Base-by-base conservation (phyloP, 2,888 invertebrate species). In the Eumerus sabulonum region DNA sequence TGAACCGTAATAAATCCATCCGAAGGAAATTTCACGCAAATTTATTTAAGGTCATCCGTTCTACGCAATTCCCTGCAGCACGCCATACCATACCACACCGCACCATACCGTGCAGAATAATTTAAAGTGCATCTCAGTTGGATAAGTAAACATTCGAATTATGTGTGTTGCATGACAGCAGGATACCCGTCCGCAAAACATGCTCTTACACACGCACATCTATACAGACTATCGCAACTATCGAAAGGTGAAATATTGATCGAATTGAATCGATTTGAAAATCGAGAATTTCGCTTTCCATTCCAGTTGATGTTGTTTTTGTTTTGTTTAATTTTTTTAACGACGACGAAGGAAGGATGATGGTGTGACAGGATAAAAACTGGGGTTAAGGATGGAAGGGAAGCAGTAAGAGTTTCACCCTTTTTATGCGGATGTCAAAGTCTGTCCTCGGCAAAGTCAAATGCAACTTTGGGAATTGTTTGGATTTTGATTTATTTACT, bases 381-480 rank as follows among this genome's bases (percentile, higher is more conserved):
- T 81, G 56, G 13, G 16, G 38, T 56, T 60, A 57, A 4, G 27
- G 7, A 27, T 27, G 27, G 27, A 27, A 27, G 42, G 68, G 51
- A 56, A 56, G 54, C 36, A 16, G 50, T 27, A 27, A 27, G 3
- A 54, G 53, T 64, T 54, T 64, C 72, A 76, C 76, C 64, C 74
- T 70, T 59, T 68, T 35, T 72, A 44, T 64, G 53, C 14, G 38
- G 56, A 56, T 79, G 79, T 79, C 74, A 79, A 79, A 74, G 79
- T 74, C 74, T 74, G 74, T 79, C 79, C 74, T 79, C 85, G 85
- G 85, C 84, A 85, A 87, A 87, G 87, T 87, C 87, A 87, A 87
- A 87, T 88, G 87, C 87, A 87, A 88, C 88, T 86, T 85, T 86
- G 86, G 86, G 86, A 88, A 87, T 87, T 86, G 87, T 87, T 84